Evolutionary conservation across 2,113 vertebrate species (phyloP).

Genomic region (Cyprinodon tularosa): DNA sequence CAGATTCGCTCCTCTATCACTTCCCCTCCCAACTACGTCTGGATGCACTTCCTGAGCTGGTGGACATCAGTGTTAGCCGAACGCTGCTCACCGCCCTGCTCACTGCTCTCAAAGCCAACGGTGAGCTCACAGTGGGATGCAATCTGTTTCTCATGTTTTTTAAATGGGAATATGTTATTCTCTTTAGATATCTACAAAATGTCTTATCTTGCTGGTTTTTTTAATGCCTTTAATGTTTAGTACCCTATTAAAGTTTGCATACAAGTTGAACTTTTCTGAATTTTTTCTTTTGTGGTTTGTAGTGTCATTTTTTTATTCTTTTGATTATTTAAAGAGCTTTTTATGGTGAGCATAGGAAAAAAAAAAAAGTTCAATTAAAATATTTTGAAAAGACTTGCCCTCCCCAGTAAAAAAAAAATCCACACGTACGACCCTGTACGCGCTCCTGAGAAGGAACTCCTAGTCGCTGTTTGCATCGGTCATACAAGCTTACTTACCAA

Average conservation of each 20-base stretch:
- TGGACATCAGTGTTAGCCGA: constrained; percentile 81
- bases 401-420: too few species aligned
- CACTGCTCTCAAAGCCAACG: constrained; percentile 83
- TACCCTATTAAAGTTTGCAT: background rate
- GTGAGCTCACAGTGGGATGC: constrained; percentile 61
- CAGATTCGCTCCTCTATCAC: constrained; percentile 83
- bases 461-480: too few species aligned
- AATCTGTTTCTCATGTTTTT: background rate
- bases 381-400: too few species aligned
- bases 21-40: constrained; percentile 87
- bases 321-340: too few species aligned
- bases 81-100: constrained; percentile 83
- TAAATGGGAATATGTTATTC: background rate
- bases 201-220: too few species aligned
- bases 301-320: too few species aligned
- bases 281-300: background rate
- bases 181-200: background rate
- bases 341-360: too few species aligned
- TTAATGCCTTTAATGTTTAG: background rate
- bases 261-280: background rate
- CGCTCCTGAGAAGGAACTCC: too few species aligned
- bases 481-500: too few species aligned
- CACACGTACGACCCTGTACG: too few species aligned
- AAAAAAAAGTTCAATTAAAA: too few species aligned
- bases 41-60: constrained; percentile 80